phyloP scores from a whole-genome alignment of 2,797 vertebrate species.

The Acipenser oxyrinchus region DNA sequence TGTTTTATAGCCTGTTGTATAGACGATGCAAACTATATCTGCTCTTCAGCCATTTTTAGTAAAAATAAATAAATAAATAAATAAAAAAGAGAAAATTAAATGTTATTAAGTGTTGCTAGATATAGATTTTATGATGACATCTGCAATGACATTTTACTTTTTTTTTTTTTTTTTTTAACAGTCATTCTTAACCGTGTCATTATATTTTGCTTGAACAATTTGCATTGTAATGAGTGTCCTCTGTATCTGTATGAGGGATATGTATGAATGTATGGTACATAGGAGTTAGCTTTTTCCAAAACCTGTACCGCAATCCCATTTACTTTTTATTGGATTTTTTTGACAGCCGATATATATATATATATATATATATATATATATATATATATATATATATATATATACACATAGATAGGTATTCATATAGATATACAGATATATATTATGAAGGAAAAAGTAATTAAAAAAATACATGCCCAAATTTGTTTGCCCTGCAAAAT shows the following conservation, averaged over 20 bases:
- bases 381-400: too few relatives aligned
- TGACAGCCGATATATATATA: too few relatives aligned
- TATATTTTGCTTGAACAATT: constrained; percentile 50
- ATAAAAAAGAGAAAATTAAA: constrained; percentile 61
- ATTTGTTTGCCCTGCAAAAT: too few relatives aligned
- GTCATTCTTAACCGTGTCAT: constrained; percentile 59
- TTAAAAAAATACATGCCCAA: constrained; percentile 5
- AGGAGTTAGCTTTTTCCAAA: constrained; percentile 42
- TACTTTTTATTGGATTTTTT: neutral
- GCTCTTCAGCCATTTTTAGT: constrained; percentile 90
- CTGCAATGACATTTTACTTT: constrained; percentile 63
- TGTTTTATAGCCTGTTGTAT: constrained; percentile 99
- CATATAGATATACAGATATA: too few relatives aligned
- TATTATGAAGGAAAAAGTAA: constrained; percentile 43
- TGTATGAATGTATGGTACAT: constrained; percentile 68
- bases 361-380: too few relatives aligned
- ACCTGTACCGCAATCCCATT: constrained; percentile 19
- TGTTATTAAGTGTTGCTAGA: constrained; percentile 97
- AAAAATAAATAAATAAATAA: constrained; percentile 49
- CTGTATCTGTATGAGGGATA: constrained; percentile 49
- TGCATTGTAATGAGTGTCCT: constrained; percentile 67
- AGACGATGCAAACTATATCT: constrained; percentile 98
- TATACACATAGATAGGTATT: too few relatives aligned
- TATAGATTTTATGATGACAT: constrained; percentile 90
- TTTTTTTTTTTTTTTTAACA: constrained; percentile 62